Conservation (phyloP, 2,888 invertebrate genomes). For the Parnassius smintheus region DNA sequence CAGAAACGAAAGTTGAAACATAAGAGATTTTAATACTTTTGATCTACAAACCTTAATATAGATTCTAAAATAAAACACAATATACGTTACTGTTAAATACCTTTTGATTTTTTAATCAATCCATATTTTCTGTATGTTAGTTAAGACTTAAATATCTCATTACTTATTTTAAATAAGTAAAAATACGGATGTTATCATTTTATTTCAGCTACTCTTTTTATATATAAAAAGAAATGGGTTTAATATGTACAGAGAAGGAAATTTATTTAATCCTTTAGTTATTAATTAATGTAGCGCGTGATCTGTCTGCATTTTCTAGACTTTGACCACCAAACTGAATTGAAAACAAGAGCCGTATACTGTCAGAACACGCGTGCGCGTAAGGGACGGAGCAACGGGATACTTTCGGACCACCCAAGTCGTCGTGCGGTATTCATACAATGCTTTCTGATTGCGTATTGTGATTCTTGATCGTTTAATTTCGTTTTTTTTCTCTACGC, state of each 20-base stretch:
- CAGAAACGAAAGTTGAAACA: conserved; percentile 23
- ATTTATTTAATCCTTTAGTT: conserved; percentile 11
- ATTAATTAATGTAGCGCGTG: conserved; percentile 19
- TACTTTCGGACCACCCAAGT: conserved; percentile 72
- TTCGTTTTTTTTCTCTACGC: conserved; percentile 35
- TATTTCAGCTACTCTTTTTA: neutral
- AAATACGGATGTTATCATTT: neutral
- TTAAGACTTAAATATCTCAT: too few species aligned
- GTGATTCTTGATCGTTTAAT: conserved; percentile 64
- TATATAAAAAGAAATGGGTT: neutral
- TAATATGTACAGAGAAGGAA: neutral
- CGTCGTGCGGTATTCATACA: conserved; percentile 54
- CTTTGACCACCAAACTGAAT: conserved; percentile 35
- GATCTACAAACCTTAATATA: too few species aligned
- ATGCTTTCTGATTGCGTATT: conserved; percentile 50
- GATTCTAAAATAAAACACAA: too few species aligned
- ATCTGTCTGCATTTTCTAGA: conserved; percentile 21
- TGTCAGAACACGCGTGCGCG: conserved; percentile 29
- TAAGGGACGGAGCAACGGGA: conserved; percentile 39
- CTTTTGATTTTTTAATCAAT: too few species aligned
- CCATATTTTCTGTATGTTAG: too few species aligned
- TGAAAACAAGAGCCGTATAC: conserved; percentile 28
- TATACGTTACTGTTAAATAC: neutral
- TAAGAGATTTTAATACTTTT: too few species aligned
- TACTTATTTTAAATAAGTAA: neutral